Evolutionary conservation across 2,113 vertebrate genomes (phyloP).

Genomic region (Solenodon paradoxus): DNA sequence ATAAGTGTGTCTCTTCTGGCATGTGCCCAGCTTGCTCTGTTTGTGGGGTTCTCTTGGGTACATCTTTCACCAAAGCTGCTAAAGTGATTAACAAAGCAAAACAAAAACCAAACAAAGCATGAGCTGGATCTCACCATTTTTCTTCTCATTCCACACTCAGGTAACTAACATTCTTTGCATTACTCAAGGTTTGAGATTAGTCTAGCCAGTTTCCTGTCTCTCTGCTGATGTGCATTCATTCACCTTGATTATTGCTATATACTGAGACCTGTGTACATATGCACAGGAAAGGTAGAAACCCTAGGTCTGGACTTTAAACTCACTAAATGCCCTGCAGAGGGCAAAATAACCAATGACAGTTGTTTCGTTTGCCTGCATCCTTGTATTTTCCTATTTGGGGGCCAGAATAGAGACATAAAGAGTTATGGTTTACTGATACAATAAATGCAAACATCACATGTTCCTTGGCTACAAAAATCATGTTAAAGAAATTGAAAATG

Average conservation of each 20-base stretch:
- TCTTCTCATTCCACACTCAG: not conserved
- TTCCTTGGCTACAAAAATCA: not conserved
- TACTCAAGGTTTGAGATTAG: not conserved
- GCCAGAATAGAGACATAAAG: not conserved
- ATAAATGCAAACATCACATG: not conserved
- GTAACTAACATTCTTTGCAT: not conserved
- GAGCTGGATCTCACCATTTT: not conserved
- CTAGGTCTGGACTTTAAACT: not conserved
- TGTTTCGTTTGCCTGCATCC: not conserved
- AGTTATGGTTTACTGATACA: not conserved
- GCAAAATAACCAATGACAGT: not conserved
- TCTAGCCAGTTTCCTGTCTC: not conserved
- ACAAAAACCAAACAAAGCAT: no score
- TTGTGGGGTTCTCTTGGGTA: not conserved
- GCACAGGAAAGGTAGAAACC: not conserved
- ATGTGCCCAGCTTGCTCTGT: not conserved
- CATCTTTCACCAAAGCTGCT: not conserved
- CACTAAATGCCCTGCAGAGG: not conserved
- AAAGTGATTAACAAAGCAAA: not conserved
- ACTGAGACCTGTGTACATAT: not conserved
- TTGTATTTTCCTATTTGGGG: not conserved
- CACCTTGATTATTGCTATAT: not conserved
- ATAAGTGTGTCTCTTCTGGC: not conserved
- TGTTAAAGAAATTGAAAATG: not conserved
- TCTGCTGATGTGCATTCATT: not conserved